Base-by-base conservation (phyloP, 64 coral and sea anemone genomes). In the Dendrophyllia cribrosa region DNA sequence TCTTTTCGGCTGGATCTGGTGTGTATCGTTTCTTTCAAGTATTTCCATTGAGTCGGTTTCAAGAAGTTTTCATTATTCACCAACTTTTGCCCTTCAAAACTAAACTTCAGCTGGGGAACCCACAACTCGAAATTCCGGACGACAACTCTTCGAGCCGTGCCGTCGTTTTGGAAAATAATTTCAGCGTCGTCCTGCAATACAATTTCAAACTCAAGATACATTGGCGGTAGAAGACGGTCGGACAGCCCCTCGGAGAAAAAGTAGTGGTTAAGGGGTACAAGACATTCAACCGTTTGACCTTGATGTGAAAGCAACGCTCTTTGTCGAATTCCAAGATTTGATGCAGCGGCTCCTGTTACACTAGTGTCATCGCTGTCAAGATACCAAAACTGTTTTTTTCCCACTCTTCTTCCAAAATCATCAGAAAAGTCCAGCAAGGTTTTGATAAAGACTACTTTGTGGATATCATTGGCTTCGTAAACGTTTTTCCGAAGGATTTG, bases 371-470 rank as follows among this genome's bases (percentile, higher is more conserved):
- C 76, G 11, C 8, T 7, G 9, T 85, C 81, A 6, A 85, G 34
- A 49, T 85, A 85, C 82, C 44, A 85, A 49, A 69, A 69, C 3
- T 66, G 43, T 44, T 58, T 85, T 11, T 85, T 85, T 1, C 24
- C 61, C 9, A 44, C 19, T 4, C 62, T 85, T 67, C 61, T 44
- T 13, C 19, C 15, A 45, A 15, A 85, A 44, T 67, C 43, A 22
- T 85, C 82, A 48, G 60, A 67, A 48, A 68, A 67, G 43, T 85
- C 82, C 4, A 85, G 60, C 17, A 68, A 50, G 3, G 67, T 85
- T 63, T 85, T 85, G 7, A 68, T 85, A 50, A 83, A 85, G 12
- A 51, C 45, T 3, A 49, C 14, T 49, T 85, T 69, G 61, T 70
- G 64, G 19, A 68, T 19, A 3, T 85, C 61, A 26, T 19, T 68